Conservation (phyloP, 1,140 invertebrate genomes). For the Ladona fulva region DNA sequence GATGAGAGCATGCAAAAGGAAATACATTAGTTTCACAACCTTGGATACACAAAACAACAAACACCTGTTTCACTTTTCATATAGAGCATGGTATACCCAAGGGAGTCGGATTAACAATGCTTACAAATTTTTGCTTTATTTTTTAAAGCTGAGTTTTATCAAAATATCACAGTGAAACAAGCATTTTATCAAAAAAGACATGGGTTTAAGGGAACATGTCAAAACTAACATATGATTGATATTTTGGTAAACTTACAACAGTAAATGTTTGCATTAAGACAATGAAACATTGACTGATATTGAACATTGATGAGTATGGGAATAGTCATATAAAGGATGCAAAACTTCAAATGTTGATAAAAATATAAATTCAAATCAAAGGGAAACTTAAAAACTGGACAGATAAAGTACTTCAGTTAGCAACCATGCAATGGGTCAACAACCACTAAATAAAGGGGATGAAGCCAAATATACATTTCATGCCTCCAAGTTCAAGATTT, state of each 20-base stretch:
- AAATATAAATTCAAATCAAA: neutral
- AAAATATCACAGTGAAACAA: neutral
- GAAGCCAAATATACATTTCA: neutral
- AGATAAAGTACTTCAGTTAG: neutral
- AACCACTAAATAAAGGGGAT: neutral
- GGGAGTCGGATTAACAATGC: too few species aligned
- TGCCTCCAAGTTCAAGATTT: neutral
- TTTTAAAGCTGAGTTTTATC: neutral
- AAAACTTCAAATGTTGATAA: neutral
- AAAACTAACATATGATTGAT: conserved; percentile 2
- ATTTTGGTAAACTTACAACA: neutral
- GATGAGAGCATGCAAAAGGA: conserved; percentile 34
- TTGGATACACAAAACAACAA: conserved; percentile 21
- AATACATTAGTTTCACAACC: conserved; percentile 29
- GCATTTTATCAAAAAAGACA: neutral
- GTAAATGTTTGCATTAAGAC: neutral
- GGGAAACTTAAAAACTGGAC: neutral
- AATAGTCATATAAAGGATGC: neutral
- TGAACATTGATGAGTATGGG: neutral
- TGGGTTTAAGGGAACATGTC: neutral
- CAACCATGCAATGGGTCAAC: neutral
- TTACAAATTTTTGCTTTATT: too few species aligned
- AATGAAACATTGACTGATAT: neutral
- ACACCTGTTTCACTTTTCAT: conserved; percentile 16
- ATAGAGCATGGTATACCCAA: too few species aligned